Percentiles rank a stretch among this genome's conserved stretches.
These are phyloP conservation scores for Drosophila gunungcola DNA, from an alignment of 1,140 invertebrate genomes.

Conservation along the genomic window DNA sequence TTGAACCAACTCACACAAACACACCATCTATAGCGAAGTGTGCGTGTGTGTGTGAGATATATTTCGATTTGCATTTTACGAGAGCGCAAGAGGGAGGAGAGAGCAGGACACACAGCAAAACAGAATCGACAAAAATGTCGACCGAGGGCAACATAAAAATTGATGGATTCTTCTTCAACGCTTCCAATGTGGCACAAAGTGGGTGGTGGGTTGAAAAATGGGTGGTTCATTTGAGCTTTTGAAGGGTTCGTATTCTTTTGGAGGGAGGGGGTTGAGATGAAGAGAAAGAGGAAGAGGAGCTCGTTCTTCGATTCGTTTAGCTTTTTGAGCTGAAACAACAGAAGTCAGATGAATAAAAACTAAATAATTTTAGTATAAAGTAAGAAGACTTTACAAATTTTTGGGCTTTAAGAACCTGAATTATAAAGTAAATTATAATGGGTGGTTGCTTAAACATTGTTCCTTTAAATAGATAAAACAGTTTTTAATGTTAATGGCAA, in stretches of 20 bases:
- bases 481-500: too few relatives aligned
- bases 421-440: too few relatives aligned
- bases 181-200: slow-evolving; percentile 34
- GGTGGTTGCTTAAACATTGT: too few relatives aligned
- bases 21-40: slow-evolving; percentile 12
- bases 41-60: slow-evolving; percentile 58
- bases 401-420: too few relatives aligned
- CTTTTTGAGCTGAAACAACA: slow-evolving; percentile 28
- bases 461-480: too few relatives aligned
- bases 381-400: too few relatives aligned
- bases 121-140: slow-evolving; percentile 78
- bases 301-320: slow-evolving; percentile 51
- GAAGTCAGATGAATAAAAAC: slow-evolving; percentile 8
- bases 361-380: too few relatives aligned
- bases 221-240: slow-evolving; percentile 4
- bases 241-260: slow-evolving; percentile 7
- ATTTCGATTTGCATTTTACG: slow-evolving; percentile 84
- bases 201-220: slow-evolving; percentile 1
- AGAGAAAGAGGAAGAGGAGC: not conserved
- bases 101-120: slow-evolving; percentile 42
- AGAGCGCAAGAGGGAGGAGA: slow-evolving; percentile 18
- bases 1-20: slow-evolving; percentile 44
- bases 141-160: slow-evolving; percentile 79
- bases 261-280: not conserved
- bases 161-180: slow-evolving; percentile 84